Evolutionary conservation across 1,140 invertebrate genomes (phyloP).

Genomic region (Gyrodactylus bullatarudis): DNA sequence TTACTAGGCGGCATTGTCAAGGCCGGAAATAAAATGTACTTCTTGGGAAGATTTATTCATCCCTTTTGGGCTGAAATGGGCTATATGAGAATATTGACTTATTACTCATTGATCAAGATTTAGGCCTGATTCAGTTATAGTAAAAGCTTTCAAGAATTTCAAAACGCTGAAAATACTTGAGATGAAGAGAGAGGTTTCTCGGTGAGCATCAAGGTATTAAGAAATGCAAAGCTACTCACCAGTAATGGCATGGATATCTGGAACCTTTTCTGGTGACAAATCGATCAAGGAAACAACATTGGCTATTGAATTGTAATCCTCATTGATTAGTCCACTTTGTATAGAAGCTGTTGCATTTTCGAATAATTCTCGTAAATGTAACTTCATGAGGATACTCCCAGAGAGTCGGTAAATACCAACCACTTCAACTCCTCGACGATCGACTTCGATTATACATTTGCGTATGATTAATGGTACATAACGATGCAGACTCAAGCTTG

Average conservation of each 20-base stretch:
- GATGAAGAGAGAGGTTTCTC: too few species aligned
- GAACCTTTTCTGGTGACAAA: slow-evolving; percentile 68
- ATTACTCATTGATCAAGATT: too few species aligned
- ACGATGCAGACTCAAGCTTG: neutral
- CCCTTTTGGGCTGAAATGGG: too few species aligned
- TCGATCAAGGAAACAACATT: slow-evolving; percentile 29
- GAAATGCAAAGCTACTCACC: too few species aligned
- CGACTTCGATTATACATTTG: slow-evolving; percentile 73
- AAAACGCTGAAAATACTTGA: too few species aligned
- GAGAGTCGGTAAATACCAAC: slow-evolving; percentile 68
- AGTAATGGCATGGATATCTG: slow-evolving; percentile 30
- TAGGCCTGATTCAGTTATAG: too few species aligned
- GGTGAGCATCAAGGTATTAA: too few species aligned
- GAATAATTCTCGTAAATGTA: slow-evolving; percentile 61
- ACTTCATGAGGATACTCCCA: slow-evolving; percentile 74
- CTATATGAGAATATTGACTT: too few species aligned
- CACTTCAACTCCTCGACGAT: slow-evolving; percentile 66
- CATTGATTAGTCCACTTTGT: neutral
- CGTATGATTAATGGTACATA: slow-evolving; percentile 47
- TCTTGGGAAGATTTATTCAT: too few species aligned
- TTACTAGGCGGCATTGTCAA: too few species aligned
- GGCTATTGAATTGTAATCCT: neutral
- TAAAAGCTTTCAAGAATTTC: too few species aligned
- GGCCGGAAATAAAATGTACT: too few species aligned
- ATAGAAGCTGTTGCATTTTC: slow-evolving; percentile 44